A percentile compares a stretch with the other conserved stretches of the same genome.
These are phyloP conservation scores for Dryobota labecula DNA, from an alignment of 2,888 invertebrate species.

Conservation along the genomic window DNA sequence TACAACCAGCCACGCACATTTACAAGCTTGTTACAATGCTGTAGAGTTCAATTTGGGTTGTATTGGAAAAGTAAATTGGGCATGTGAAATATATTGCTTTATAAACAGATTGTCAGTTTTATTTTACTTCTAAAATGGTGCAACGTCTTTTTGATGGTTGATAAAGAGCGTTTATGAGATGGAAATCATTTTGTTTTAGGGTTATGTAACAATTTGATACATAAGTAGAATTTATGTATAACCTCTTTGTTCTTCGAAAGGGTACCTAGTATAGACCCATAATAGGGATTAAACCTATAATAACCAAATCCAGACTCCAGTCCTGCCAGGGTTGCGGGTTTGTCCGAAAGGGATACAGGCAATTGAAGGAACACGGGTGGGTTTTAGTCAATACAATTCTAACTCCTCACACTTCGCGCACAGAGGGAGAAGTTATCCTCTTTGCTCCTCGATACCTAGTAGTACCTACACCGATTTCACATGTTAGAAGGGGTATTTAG, in stretches of 20 bases:
- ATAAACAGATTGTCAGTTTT: slow-evolving; percentile 69
- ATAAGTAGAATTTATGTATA: not conserved
- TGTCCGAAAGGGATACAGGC: too few relatives aligned
- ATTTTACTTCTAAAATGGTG: slow-evolving; percentile 68
- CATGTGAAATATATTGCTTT: slow-evolving; percentile 69
- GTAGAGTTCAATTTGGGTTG: slow-evolving; percentile 46
- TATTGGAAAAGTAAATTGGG: slow-evolving; percentile 54
- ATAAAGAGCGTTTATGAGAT: slow-evolving; percentile 65
- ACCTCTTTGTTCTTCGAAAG: not conserved
- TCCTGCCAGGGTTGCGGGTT: too few relatives aligned
- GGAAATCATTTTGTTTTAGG: slow-evolving; percentile 54
- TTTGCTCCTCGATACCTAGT: too few relatives aligned
- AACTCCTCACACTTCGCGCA: too few relatives aligned
- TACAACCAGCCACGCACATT: slow-evolving; percentile 22
- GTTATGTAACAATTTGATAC: slow-evolving; percentile 19
- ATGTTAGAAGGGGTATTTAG: too few relatives aligned
- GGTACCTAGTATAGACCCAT: not conserved
- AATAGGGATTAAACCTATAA: not conserved
- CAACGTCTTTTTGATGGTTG: slow-evolving; percentile 64
- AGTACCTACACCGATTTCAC: too few relatives aligned
- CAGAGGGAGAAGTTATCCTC: too few relatives aligned
- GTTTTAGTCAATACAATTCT: too few relatives aligned
- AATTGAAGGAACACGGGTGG: too few relatives aligned
- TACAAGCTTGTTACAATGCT: slow-evolving; percentile 30
- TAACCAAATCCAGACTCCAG: not conserved